Conservation (phyloP, 1,140 invertebrate genomes). For the Drosophila rhopaloa region DNA sequence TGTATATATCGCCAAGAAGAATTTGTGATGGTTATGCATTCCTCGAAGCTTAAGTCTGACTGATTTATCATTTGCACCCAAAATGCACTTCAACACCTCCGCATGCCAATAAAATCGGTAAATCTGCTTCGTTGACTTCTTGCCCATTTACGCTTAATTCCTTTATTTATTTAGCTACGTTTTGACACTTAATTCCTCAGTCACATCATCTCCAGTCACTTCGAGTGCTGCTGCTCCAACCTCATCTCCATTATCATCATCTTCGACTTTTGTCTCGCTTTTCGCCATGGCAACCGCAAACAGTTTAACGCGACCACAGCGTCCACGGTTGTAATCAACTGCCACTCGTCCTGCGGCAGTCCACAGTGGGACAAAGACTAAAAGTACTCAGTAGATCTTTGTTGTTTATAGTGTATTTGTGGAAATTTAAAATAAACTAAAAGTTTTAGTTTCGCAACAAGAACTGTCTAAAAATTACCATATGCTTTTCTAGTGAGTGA, state of each 20-base stretch:
- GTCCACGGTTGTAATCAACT: conserved; percentile 65
- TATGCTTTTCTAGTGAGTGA: no score
- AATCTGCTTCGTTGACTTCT: conserved; percentile 4
- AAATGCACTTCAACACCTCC: background rate
- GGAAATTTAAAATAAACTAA: no score
- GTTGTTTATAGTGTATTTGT: background rate
- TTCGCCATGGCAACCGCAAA: conserved; percentile 25
- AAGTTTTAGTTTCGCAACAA: no score
- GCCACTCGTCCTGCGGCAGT: conserved; percentile 41
- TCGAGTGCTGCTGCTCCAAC: background rate
- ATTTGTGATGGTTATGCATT: background rate
- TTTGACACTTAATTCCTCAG: conserved; percentile 61
- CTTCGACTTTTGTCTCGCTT: conserved; percentile 6
- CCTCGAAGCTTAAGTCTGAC: background rate
- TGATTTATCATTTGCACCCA: conserved; percentile 8
- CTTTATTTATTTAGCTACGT: conserved; percentile 64
- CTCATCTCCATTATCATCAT: conserved; percentile 12
- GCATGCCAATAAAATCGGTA: conserved; percentile 30
- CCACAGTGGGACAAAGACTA: background rate
- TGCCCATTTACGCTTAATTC: conserved; percentile 46
- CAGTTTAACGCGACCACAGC: conserved; percentile 44
- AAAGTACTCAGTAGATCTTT: background rate
- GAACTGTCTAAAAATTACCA: background rate
- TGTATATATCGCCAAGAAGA: background rate
- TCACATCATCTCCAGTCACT: conserved; percentile 19